Conservation (phyloP, 35 echinoderm and acorn worm species). For the Anneissia japonica region DNA sequence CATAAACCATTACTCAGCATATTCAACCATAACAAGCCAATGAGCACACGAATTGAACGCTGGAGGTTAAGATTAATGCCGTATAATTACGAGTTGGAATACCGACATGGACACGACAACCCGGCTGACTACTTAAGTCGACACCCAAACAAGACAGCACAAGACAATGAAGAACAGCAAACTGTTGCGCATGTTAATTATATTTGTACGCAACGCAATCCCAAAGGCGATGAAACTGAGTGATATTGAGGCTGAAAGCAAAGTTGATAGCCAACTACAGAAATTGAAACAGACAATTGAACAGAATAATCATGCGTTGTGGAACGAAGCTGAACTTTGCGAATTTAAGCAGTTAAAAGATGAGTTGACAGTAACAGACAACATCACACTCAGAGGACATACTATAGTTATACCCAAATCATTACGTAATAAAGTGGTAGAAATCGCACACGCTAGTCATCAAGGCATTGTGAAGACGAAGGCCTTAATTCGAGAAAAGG, state of each 20-base stretch:
- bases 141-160: no score
- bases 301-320: not conserved
- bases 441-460: slow-evolving; percentile 58
- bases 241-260: slow-evolving; percentile 17
- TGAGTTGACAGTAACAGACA: slow-evolving; percentile 39
- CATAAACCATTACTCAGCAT: slow-evolving; percentile 32
- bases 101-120: slow-evolving; percentile 6
- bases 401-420: slow-evolving; percentile 39
- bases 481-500: not conserved
- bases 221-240: slow-evolving; percentile 35
- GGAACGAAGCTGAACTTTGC: no score
- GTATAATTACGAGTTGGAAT: slow-evolving; percentile 19
- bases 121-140: no score
- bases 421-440: slow-evolving; percentile 22
- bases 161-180: not conserved
- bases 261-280: not conserved
- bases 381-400: slow-evolving; percentile 35
- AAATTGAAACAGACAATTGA: not conserved
- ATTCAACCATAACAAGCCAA: slow-evolving; percentile 2
- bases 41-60: slow-evolving; percentile 18
- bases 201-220: slow-evolving; percentile 18
- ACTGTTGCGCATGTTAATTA: slow-evolving; percentile 40
- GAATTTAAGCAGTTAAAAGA: slow-evolving; percentile 25
- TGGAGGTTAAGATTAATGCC: slow-evolving; percentile 26
- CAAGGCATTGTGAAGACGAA: slow-evolving; percentile 52